Evolutionary conservation across 2,888 invertebrate species (phyloP), one percentile per base, ranked within the genome.

Genomic region (Cecidostiba fungosa): DNA sequence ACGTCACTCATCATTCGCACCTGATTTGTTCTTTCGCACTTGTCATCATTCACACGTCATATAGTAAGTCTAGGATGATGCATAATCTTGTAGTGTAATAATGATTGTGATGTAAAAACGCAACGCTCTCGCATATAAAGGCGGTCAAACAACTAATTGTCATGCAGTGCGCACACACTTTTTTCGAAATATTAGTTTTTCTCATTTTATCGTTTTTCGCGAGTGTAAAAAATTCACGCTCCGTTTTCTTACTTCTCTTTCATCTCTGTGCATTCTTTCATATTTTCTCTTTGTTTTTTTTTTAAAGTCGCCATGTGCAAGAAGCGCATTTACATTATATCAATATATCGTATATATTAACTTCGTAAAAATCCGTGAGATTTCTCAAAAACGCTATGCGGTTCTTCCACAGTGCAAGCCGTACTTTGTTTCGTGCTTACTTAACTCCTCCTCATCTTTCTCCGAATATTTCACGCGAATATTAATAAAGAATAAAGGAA

Each of bases 91-190:
- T 77, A 80, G 82, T 86, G 83, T 87, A 88, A 89, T 89, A 90
- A 87, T 89, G 88, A 89, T 87, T 89, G 91, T 90, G 90, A 91
- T 91, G 91, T 91, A 88, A 91, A 85, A 90, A 91, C 87, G 86
- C 88, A 89, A 89, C 86, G 88, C 88, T 85, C 86, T 85, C 86
- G 88, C 88, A 80, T 87, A 88, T 86, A 88, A 89, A 89, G 88
- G 87, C 88, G 85, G 87, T 87, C 69, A 87, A 87, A 87, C 87
- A 87, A 82, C 83, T 88, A 89, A 89, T 89, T 89, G 87, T 90
- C 89, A 90, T 90, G 90, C 89, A 88, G 84, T 87, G 87, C 83
- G 88, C 88, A 80, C 78, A 66, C 82, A 62, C 69, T 72, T 76
- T 70, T 16, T 59, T n/a, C n/a, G 54, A 59, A 69, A 69, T 73